phyloP scores from a whole-genome alignment of 2,888 invertebrate genomes.

The Aphodius sticticus region DNA sequence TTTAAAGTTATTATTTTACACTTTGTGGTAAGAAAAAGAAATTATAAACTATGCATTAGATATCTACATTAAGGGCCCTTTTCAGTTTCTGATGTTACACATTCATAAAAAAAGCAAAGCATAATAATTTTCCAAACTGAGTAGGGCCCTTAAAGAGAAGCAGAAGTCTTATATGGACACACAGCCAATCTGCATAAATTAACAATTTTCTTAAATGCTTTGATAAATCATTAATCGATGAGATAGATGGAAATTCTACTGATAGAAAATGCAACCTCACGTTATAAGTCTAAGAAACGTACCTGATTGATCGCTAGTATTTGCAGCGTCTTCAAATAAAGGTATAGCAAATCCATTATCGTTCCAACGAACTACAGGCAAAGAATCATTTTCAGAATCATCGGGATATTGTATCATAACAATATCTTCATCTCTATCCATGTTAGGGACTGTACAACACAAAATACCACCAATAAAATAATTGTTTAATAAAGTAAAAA shows the following conservation, averaged over 20 bases:
- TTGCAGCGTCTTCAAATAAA: constrained; percentile 54
- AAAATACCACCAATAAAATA: constrained; percentile 35
- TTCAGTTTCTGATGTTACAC: too few species aligned
- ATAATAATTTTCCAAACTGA: too few species aligned
- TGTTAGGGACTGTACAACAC: constrained; percentile 58
- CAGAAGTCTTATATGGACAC: too few species aligned
- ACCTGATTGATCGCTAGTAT: constrained; percentile 55
- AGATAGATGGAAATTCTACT: constrained; percentile 20
- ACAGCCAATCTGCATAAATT: too few species aligned
- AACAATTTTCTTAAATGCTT: too few species aligned
- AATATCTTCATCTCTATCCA: constrained; percentile 69
- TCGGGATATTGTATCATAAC: constrained; percentile 69
- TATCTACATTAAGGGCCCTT: too few species aligned
- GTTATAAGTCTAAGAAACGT: constrained; percentile 20
- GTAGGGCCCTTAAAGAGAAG: too few species aligned
- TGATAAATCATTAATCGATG: constrained; percentile 31
- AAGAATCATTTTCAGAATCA: constrained; percentile 54
- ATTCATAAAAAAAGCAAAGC: too few species aligned
- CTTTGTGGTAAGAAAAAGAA: too few species aligned
- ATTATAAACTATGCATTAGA: too few species aligned
- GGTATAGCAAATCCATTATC: constrained; percentile 59
- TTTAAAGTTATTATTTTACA: too few species aligned
- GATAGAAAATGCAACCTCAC: constrained; percentile 16
- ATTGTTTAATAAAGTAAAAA: constrained; percentile 40
- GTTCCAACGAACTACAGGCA: constrained; percentile 59